phyloP scores from a whole-genome alignment of 2,888 invertebrate genomes.

The Agriotes lineatus region DNA sequence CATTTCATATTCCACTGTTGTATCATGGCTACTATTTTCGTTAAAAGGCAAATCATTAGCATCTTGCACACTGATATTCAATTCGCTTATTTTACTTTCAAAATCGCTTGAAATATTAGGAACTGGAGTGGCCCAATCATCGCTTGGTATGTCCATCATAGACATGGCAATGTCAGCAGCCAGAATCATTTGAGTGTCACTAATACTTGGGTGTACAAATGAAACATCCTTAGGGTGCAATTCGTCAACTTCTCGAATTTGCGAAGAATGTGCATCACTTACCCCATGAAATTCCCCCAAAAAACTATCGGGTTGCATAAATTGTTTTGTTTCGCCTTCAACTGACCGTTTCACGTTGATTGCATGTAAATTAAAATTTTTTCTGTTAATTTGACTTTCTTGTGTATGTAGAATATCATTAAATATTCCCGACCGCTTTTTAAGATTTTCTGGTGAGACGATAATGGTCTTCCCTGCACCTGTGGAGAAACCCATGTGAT shows the following conservation, averaged over 20 bases:
- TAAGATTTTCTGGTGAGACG: conserved; percentile 52
- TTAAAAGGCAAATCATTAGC: no score
- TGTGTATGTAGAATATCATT: conserved; percentile 52
- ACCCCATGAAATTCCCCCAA: neutral
- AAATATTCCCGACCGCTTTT: conserved; percentile 64
- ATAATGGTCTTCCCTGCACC: conserved; percentile 60
- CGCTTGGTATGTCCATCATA: conserved; percentile 20
- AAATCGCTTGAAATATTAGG: neutral
- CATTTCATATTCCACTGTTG: neutral
- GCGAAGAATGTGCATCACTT: neutral
- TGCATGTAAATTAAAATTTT: neutral
- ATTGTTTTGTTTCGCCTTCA: no score
- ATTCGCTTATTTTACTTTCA: neutral
- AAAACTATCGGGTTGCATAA: neutral
- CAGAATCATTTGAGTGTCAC: conserved; percentile 38
- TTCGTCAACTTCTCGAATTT: neutral
- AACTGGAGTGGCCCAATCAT: conserved; percentile 29
- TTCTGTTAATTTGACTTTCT: neutral
- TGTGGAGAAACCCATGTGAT: conserved; percentile 57
- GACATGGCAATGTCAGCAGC: conserved; percentile 36
- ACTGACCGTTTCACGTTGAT: no score
- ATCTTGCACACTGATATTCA: neutral
- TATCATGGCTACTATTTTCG: neutral
- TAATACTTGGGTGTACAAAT: conserved; percentile 33
- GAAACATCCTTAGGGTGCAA: neutral